Conservation (phyloP, 2,113 vertebrate species). For the Pelmatolapia mariae region DNA sequence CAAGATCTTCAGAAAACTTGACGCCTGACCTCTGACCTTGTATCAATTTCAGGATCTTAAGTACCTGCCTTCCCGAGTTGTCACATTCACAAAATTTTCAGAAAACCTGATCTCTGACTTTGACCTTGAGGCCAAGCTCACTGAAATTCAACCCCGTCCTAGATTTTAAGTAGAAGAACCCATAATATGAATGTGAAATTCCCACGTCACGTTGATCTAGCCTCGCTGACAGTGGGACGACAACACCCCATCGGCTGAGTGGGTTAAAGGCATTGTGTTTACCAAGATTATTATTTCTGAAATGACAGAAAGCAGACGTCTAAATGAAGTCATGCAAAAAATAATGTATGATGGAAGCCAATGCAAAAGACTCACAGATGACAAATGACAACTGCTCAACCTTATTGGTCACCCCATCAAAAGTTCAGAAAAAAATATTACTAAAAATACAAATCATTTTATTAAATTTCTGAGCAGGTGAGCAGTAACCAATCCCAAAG, state of each 20-base stretch:
- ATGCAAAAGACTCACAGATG: neutral
- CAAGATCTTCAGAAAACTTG: neutral
- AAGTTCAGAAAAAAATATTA: neutral
- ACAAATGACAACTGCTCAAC: neutral
- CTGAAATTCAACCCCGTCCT: neutral
- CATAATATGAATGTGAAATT: neutral
- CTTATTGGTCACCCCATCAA: neutral
- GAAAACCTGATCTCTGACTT: neutral
- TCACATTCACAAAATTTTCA: neutral
- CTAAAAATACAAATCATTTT: neutral
- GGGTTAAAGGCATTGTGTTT: neutral
- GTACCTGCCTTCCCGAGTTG: neutral
- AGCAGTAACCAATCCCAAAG: neutral
- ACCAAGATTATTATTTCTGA: neutral
- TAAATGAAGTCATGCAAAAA: neutral
- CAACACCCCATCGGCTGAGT: neutral
- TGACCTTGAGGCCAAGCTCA: neutral
- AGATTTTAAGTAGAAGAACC: neutral
- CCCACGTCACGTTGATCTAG: neutral
- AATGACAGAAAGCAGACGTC: neutral
- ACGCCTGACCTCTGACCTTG: neutral
- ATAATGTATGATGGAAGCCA: neutral
- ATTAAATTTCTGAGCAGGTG: neutral
- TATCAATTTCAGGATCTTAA: neutral
- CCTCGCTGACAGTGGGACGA: neutral